Conservation (phyloP, 2,888 invertebrate genomes). For the Temnothorax rugatulus region DNA sequence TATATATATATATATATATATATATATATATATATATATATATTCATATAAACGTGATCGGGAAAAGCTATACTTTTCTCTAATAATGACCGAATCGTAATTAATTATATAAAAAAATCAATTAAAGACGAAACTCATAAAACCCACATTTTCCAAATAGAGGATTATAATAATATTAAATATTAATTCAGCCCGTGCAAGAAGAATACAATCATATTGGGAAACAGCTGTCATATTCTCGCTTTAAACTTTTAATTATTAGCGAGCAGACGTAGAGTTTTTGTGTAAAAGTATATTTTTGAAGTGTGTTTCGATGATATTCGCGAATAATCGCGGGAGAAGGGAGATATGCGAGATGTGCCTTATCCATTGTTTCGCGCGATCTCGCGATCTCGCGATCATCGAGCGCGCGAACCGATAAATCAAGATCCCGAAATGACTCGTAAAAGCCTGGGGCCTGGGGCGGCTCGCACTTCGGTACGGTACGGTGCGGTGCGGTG, state of each 20-base stretch:
- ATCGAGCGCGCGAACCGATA: conserved; percentile 67
- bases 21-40: too few species aligned
- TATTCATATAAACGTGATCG: not conserved
- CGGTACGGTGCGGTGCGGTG: conserved; percentile 53
- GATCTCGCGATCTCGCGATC: conserved; percentile 34
- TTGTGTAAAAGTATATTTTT: not conserved
- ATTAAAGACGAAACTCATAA: not conserved
- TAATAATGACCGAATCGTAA: not conserved
- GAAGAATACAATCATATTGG: not conserved
- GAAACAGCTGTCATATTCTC: not conserved
- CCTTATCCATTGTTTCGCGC: conserved; percentile 50
- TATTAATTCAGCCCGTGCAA: not conserved
- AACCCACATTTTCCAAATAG: not conserved
- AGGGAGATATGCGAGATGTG: conserved; percentile 11
- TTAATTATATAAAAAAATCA: too few species aligned
- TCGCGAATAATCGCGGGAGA: not conserved
- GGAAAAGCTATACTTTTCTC: not conserved
- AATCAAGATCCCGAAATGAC: conserved; percentile 78
- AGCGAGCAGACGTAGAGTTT: not conserved
- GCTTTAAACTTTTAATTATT: not conserved
- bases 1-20: too few species aligned
- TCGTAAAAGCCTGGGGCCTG: conserved; percentile 73
- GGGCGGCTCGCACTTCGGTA: conserved; percentile 48
- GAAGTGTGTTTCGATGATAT: not conserved
- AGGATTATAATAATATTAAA: not conserved